Conservation (phyloP, 2,888 invertebrate genomes). For the Amblyjoppa proteus region DNA sequence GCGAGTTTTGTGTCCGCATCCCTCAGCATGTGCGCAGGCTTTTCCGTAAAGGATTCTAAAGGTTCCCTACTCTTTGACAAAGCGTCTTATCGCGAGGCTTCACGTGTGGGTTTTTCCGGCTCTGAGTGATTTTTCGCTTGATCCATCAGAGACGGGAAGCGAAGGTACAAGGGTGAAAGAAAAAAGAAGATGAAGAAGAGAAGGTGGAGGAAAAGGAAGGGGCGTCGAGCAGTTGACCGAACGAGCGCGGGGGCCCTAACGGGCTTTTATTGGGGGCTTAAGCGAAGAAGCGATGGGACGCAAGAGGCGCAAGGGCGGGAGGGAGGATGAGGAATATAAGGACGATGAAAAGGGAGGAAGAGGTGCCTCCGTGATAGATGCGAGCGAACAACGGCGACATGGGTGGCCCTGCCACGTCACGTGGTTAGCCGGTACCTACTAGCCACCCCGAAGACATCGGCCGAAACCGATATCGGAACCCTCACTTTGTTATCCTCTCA, state of each 20-base stretch:
- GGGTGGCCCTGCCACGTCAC: conserved; percentile 84
- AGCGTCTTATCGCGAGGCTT: conserved; percentile 4
- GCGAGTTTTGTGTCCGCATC: not conserved
- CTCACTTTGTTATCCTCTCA: not conserved
- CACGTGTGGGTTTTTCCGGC: conserved; percentile 30
- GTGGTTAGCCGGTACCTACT: conserved; percentile 78
- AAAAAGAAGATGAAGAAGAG: not conserved
- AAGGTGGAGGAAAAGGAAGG: conserved; percentile 31
- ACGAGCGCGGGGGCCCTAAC: conserved; percentile 70
- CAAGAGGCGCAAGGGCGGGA: conserved; percentile 76
- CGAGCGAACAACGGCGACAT: conserved; percentile 83
- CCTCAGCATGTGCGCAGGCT: not conserved
- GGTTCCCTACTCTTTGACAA: not conserved
- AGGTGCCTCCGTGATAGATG: conserved; percentile 84
- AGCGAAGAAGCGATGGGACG: conserved; percentile 76
- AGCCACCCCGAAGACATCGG: conserved; percentile 83
- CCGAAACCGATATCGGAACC: conserved; percentile 65
- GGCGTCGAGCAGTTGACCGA: conserved; percentile 57
- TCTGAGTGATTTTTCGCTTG: conserved; percentile 77
- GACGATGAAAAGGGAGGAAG: conserved; percentile 68
- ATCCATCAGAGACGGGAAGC: conserved; percentile 76
- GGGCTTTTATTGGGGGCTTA: conserved; percentile 82
- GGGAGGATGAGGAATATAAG: conserved; percentile 69
- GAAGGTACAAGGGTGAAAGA: conserved; percentile 12
- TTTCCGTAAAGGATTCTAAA: not conserved